These are phyloP conservation scores for Tyrophagus putrescentiae DNA, from an alignment of 1,140 invertebrate genomes.

Conservation along the genomic window DNA sequence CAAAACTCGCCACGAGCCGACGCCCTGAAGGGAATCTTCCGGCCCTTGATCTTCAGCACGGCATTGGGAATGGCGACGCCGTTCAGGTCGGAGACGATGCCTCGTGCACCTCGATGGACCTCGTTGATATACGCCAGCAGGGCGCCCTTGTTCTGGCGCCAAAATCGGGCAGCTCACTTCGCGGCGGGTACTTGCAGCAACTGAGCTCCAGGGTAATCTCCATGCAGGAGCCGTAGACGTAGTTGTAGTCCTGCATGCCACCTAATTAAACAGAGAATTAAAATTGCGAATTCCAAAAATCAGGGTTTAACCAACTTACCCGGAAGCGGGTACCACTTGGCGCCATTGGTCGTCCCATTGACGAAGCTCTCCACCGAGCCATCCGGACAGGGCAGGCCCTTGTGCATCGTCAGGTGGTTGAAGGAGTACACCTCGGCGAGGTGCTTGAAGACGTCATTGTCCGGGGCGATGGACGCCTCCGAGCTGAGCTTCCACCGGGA, in stretches of 20 bases:
- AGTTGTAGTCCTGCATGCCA: constrained; percentile 94
- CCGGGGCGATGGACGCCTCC: constrained; percentile 26
- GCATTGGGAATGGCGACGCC: constrained; percentile 66
- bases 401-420: constrained; percentile 35
- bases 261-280: too few species aligned
- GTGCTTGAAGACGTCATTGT: constrained; percentile 31
- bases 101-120: constrained; percentile 56
- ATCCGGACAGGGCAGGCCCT: constrained; percentile 25
- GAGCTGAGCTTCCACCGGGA: constrained; percentile 21
- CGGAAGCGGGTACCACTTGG: constrained; percentile 76
- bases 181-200: constrained; percentile 86
- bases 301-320: constrained; percentile 44
- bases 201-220: constrained; percentile 93
- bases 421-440: constrained; percentile 30
- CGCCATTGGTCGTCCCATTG: constrained; percentile 78
- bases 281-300: background rate
- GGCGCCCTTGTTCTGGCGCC: constrained; percentile 83
- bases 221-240: constrained; percentile 93
- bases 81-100: constrained; percentile 64
- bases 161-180: constrained; percentile 66
- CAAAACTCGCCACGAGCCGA: constrained; percentile 80
- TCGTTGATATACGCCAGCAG: constrained; percentile 71
- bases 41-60: constrained; percentile 61
- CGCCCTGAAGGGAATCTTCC: constrained; percentile 72
- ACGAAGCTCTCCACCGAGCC: constrained; percentile 50